phyloP scores from a whole-genome alignment of 1,140 invertebrate species.

The Hesperophylax magnus region DNA sequence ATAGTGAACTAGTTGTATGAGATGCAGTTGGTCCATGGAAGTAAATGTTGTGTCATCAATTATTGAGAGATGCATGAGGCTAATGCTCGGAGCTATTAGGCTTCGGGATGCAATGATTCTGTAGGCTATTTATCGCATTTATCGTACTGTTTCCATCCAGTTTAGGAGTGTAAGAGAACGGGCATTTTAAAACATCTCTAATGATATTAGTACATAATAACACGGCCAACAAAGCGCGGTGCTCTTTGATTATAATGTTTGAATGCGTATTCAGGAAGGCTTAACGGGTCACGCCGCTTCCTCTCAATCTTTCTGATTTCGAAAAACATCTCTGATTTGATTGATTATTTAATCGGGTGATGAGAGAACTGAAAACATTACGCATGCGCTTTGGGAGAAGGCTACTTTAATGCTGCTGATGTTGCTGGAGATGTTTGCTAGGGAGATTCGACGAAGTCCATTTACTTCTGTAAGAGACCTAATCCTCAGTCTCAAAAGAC shows the following conservation, averaged over 20 bases:
- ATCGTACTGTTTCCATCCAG: constrained; percentile 15
- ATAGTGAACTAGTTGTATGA: constrained; percentile 12
- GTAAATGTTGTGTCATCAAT: constrained; percentile 20
- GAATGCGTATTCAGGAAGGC: constrained; percentile 46
- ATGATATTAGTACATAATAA: constrained; percentile 48
- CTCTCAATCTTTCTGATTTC: constrained; percentile 21
- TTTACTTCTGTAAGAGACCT: background rate
- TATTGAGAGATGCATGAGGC: constrained; percentile 15
- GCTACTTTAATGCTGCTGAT: constrained; percentile 19
- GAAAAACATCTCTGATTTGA: constrained; percentile 45
- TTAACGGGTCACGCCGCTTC: constrained; percentile 6
- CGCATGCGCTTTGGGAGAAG: constrained; percentile 12
- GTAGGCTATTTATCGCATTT: constrained; percentile 9
- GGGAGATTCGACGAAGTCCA: background rate
- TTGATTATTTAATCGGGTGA: constrained; percentile 45
- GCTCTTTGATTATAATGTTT: constrained; percentile 28
- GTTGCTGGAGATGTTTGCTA: background rate
- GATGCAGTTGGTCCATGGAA: background rate
- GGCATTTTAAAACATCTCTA: constrained; percentile 39
- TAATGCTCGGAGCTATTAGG: constrained; percentile 45
- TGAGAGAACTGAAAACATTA: constrained; percentile 37
- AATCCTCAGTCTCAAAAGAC: constrained; percentile 6
- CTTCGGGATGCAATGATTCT: constrained; percentile 16
- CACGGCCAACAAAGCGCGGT: constrained; percentile 21
- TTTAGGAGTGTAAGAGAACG: constrained; percentile 40